Conservation (phyloP, 1,140 invertebrate species). For the Pinna nobilis region DNA sequence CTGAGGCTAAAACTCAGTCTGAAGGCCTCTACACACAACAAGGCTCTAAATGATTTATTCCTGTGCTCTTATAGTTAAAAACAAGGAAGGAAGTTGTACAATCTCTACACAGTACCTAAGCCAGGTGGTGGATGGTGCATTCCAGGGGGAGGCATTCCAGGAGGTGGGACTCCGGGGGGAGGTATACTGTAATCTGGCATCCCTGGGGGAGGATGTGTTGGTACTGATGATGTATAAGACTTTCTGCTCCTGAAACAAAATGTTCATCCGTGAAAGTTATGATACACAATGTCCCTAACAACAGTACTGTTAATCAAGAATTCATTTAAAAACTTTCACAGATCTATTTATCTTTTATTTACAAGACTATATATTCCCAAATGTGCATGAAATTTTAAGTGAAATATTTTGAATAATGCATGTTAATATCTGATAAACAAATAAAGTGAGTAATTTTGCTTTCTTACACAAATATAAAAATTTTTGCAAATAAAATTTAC, state of each 20-base stretch:
- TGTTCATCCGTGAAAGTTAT: neutral
- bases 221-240: constrained; percentile 21
- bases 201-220: constrained; percentile 45
- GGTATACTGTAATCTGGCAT: constrained; percentile 45
- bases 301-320: neutral
- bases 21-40: too few species aligned
- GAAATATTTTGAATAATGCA: too few species aligned
- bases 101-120: neutral
- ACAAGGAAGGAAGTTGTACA: neutral
- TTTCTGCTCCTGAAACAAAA: constrained; percentile 36
- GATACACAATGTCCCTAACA: neutral
- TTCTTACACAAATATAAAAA: too few species aligned
- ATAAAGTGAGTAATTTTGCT: too few species aligned
- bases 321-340: neutral
- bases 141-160: constrained; percentile 53
- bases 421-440: too few species aligned
- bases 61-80: neutral
- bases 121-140: constrained; percentile 47
- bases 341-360: too few species aligned
- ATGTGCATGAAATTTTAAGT: too few species aligned
- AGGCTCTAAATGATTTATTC: too few species aligned
- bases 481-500: too few species aligned
- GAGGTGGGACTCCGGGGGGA: constrained; percentile 58
- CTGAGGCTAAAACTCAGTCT: too few species aligned
- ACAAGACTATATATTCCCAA: too few species aligned